Base-by-base conservation (phyloP, 2,797 vertebrate genomes). In the Corythornis leucogaster region DNA sequence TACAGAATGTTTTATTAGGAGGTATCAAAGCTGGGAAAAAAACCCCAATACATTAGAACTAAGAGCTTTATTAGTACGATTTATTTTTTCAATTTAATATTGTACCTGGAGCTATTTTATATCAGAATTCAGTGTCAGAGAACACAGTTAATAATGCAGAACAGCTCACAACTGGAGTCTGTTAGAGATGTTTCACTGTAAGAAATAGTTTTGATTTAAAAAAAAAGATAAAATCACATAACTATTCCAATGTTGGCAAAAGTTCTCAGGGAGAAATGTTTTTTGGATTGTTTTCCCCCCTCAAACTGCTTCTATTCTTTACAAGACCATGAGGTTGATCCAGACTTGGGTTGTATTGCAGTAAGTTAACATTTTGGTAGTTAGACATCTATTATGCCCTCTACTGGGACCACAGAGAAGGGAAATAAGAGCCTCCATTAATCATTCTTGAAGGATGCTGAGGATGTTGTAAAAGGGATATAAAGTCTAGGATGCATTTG, bases 31-130 rank as follows among this genome's bases (percentile, higher is more conserved):
- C 59, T 50, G 24, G 18, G 12, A 8, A 24, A 45, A 68, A 80
- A 14, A 8, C 38, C 38, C 38, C 38, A 40, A 40, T 40, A 40
- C 51, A 12, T 58, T 70, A 48, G 24, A 85, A 59, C 15, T 9
- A 79, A 40, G 24, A 83, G 25, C 6, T 80, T 77, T 73, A 80
- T 73, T 89, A 68, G 45, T 54, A 42, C 42, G 38, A 77, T 63
- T 62, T 71, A 42, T 54, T 80, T 80, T 69, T 76, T 57, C 31
- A 68, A 19, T 83, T 67, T 94, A 55, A 46, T 63, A 26, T 15
- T 55, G 31, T 85, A 68, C 85, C 85, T 80, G 64, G 26, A 91
- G 74, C 50, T 77, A 85, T 83, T 83, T 54, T n/a, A 30, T 54
- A 48, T 35, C 40, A 71, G 24, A 62, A 82, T 80, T 83, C 21